Percentiles rank a stretch among this genome's conserved stretches.
Conservation (phyloP, 1,140 invertebrate genomes). For the Bursaphelenchus mucronatus region DNA sequence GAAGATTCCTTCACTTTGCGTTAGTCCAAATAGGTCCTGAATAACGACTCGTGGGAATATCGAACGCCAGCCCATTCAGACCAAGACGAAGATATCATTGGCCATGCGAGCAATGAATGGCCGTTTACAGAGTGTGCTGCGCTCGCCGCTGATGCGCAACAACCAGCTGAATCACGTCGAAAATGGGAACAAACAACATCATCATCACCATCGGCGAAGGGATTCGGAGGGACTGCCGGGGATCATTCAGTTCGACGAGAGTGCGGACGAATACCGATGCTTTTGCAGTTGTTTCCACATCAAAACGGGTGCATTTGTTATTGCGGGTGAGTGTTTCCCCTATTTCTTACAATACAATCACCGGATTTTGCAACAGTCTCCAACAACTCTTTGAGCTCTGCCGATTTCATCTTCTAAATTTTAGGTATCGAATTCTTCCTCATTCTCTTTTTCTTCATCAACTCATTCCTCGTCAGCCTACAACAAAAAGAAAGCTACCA, state of each 20-base stretch:
- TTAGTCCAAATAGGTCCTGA: no score
- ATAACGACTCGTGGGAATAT: no score
- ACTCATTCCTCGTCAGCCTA: constrained; percentile 50
- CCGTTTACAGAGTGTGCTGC: constrained; percentile 31
- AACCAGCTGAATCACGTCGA: constrained; percentile 25
- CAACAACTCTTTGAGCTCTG: background rate
- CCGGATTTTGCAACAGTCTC: background rate
- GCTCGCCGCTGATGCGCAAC: constrained; percentile 38
- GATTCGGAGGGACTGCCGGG: constrained; percentile 30
- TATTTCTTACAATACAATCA: background rate
- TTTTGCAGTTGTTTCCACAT: constrained; percentile 59
- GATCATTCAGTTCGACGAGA: constrained; percentile 55
- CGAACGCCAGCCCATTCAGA: no score
- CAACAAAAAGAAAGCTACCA: constrained; percentile 47
- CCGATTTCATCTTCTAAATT: constrained; percentile 12
- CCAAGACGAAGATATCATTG: no score
- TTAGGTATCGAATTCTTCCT: constrained; percentile 42
- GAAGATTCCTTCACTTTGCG: no score
- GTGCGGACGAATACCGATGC: constrained; percentile 54
- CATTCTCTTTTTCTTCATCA: constrained; percentile 47
- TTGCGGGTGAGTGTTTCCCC: constrained; percentile 34
- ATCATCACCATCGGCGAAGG: constrained; percentile 13
- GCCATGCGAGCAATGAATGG: constrained; percentile 43
- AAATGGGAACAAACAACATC: constrained; percentile 17
- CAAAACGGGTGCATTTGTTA: constrained; percentile 51